Percentiles rank a stretch among this genome's conserved stretches.
phyloP scores from a whole-genome alignment of 2,797 vertebrate species.

The Epinephelus awoara region DNA sequence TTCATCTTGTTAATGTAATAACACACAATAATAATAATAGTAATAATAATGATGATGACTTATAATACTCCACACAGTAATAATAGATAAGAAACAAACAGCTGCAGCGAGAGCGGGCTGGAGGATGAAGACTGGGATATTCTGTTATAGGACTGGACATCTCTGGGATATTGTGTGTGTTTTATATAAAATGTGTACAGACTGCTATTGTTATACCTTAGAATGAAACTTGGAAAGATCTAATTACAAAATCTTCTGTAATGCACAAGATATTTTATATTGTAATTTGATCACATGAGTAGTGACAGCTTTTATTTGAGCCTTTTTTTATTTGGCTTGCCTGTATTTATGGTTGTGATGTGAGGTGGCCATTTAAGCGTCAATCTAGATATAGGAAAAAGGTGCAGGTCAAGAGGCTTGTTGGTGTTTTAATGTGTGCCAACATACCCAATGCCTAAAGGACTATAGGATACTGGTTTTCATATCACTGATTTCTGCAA shows the following conservation, averaged over 20 bases:
- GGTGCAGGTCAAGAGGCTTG: constrained; percentile 54
- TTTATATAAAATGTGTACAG: constrained; percentile 84
- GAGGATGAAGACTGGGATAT: constrained; percentile 73
- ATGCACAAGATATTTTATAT: constrained; percentile 87
- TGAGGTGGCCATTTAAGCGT: constrained; percentile 77
- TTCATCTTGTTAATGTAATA: constrained; percentile 83
- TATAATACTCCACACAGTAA: constrained; percentile 72
- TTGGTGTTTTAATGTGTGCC: constrained; percentile 74
- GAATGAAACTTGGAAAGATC: constrained; percentile 79
- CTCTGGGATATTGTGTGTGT: constrained; percentile 84
- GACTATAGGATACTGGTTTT: constrained; percentile 71
- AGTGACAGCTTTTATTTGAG: constrained; percentile 81
- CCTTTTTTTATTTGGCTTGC: constrained; percentile 76
- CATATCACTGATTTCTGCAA: constrained; percentile 74
- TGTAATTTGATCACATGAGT: constrained; percentile 79
- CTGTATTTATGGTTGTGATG: constrained; percentile 81
- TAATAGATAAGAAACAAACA: constrained; percentile 76
- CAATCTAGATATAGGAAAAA: constrained; percentile 61
- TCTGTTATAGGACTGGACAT: constrained; percentile 77
- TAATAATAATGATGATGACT: constrained; percentile 77
- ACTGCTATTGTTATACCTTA: constrained; percentile 83
- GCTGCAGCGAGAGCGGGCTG: constrained; percentile 36
- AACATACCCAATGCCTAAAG: constrained; percentile 72
- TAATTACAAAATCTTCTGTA: constrained; percentile 82
- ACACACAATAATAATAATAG: constrained; percentile 79